These are phyloP conservation scores for Jacana jacana DNA, from an alignment of 2,113 vertebrate species.

Conservation along the genomic window DNA sequence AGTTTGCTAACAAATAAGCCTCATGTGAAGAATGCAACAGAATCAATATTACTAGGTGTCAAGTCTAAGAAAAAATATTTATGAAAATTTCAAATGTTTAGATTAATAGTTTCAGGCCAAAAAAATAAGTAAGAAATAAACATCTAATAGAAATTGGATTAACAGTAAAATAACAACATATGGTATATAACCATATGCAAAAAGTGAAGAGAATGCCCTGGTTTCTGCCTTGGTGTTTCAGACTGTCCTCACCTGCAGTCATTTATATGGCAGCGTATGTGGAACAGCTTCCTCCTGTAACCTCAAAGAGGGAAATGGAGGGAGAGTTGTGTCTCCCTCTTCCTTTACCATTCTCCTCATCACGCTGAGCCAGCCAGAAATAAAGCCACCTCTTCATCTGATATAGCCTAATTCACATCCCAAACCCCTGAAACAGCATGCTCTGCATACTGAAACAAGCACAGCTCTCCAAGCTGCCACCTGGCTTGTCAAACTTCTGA, in stretches of 20 bases:
- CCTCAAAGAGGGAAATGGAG: neutral
- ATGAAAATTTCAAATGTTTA: neutral
- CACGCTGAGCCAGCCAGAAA: neutral
- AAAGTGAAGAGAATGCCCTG: neutral
- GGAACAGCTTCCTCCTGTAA: neutral
- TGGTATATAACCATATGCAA: neutral
- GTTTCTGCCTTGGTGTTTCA: neutral
- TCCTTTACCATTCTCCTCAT: neutral
- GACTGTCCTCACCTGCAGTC: neutral
- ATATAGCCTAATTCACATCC: neutral
- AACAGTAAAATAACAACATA: neutral
- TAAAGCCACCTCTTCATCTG: neutral
- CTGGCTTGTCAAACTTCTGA: neutral
- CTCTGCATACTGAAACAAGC: neutral
- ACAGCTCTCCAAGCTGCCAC: neutral
- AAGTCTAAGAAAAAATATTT: neutral
- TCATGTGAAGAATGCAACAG: neutral
- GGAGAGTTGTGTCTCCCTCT: neutral
- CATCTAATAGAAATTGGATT: neutral
- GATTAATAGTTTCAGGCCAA: neutral
- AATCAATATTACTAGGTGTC: neutral
- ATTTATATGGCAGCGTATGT: neutral
- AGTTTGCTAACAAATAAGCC: neutral
- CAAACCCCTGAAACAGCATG: neutral
- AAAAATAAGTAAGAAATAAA: neutral